Evolutionary conservation across 64 coral and sea anemone species (phyloP).

Genomic region (Stichodactyla helianthus): DNA sequence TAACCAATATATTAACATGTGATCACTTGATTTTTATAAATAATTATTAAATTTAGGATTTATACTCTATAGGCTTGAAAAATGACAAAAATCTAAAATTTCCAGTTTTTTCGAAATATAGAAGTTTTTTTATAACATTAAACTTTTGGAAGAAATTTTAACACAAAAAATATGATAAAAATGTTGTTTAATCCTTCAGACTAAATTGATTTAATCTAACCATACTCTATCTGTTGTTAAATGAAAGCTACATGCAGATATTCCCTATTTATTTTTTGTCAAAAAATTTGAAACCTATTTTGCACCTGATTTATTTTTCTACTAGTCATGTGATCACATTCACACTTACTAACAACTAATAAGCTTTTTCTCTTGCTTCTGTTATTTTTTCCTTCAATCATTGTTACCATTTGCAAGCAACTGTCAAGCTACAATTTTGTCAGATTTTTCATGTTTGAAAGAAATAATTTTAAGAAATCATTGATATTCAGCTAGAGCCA

Average conservation of each 20-base stretch:
- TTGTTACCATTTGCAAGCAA: neutral
- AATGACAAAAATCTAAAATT: too few species aligned
- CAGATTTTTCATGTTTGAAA: neutral
- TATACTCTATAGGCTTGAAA: neutral
- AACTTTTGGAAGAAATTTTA: neutral
- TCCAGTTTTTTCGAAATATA: neutral
- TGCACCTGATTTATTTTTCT: neutral
- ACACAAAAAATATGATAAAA: neutral
- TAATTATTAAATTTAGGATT: neutral
- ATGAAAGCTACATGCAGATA: constrained; percentile 28
- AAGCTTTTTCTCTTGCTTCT: neutral
- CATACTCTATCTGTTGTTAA: neutral
- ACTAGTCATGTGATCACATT: constrained; percentile 22
- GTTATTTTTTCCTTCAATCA: neutral
- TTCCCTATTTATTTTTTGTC: neutral
- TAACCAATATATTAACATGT: neutral
- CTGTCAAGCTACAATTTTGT: neutral
- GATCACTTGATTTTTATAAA: constrained; percentile 18
- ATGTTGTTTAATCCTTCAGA: neutral
- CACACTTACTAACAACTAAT: neutral
- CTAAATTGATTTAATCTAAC: constrained; percentile 1
- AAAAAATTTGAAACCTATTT: neutral
- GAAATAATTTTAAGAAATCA: too few species aligned
- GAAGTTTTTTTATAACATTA: neutral
- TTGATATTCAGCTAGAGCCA: too few species aligned